Conservation (phyloP, 2,113 vertebrate species). For the Poeciliopsis turrubarensis region DNA sequence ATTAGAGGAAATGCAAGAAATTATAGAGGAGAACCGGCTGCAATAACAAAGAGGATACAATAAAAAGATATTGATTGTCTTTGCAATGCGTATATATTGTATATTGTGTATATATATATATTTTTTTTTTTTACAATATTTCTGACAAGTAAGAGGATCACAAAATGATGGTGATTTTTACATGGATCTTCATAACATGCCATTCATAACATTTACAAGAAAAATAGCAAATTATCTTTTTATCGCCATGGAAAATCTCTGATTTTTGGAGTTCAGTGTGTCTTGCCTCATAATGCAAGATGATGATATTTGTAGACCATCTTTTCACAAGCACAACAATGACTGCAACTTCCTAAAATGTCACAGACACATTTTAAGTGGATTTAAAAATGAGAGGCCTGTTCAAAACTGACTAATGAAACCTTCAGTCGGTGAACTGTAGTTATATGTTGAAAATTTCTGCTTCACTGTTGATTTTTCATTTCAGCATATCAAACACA, state of each 20-base stretch:
- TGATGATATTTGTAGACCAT: too few species aligned
- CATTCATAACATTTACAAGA: background rate
- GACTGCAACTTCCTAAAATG: too few species aligned
- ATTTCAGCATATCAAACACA: background rate
- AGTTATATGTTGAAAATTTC: background rate
- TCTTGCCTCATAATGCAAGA: background rate
- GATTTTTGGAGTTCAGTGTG: background rate
- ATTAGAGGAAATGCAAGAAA: conserved; percentile 15
- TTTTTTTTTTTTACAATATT: background rate
- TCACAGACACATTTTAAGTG: background rate
- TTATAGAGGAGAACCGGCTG: background rate
- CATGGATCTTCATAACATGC: background rate
- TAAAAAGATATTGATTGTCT: background rate
- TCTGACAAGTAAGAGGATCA: background rate
- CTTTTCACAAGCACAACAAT: too few species aligned
- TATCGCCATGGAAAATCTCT: background rate
- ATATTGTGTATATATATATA: too few species aligned
- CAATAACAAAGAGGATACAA: background rate
- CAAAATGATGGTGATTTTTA: background rate
- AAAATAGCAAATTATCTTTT: background rate
- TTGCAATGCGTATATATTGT: too few species aligned
- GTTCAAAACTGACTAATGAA: background rate
- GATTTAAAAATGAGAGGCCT: background rate
- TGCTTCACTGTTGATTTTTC: conserved; percentile 2
- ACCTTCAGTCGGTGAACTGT: background rate